Conservation (phyloP, 2,888 invertebrate genomes). For the Liposcelis brunnea region DNA sequence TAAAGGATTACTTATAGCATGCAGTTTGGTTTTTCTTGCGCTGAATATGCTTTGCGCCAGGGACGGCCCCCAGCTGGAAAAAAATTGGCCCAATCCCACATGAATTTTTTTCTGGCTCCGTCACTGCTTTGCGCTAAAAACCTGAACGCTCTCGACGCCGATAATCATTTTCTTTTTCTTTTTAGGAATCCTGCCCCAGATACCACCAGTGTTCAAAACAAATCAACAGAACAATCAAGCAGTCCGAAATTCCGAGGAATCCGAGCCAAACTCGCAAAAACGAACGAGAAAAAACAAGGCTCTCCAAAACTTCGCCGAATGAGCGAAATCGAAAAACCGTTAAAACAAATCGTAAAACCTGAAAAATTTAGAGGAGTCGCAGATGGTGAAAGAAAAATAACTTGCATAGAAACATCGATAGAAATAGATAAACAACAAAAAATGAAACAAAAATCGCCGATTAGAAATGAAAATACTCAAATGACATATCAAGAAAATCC, state of each 20-base stretch:
- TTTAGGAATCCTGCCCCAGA: background rate
- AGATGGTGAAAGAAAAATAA: constrained; percentile 1
- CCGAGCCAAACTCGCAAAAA: constrained; percentile 3
- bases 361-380: constrained; percentile 3
- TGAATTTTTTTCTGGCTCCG: too few relatives aligned
- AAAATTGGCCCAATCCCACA: too few relatives aligned
- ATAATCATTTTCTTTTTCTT: too few relatives aligned
- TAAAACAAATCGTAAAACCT: background rate
- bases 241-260: constrained; percentile 5
- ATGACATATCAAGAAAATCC: constrained; percentile 27
- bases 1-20: too few relatives aligned
- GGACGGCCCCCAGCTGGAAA: too few relatives aligned
- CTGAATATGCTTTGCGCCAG: too few relatives aligned
- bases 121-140: too few relatives aligned
- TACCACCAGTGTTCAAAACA: constrained; percentile 11
- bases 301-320: background rate
- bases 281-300: background rate
- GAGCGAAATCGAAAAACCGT: background rate
- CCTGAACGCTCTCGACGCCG: too few relatives aligned
- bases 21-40: too few relatives aligned
- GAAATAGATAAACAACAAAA: background rate
- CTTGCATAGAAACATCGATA: background rate
- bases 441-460: background rate
- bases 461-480: background rate
- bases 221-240: background rate